Percentiles rank a stretch among this genome's conserved stretches.
phyloP scores from a whole-genome alignment of 2,113 vertebrate genomes.

The Lanius collurio region DNA sequence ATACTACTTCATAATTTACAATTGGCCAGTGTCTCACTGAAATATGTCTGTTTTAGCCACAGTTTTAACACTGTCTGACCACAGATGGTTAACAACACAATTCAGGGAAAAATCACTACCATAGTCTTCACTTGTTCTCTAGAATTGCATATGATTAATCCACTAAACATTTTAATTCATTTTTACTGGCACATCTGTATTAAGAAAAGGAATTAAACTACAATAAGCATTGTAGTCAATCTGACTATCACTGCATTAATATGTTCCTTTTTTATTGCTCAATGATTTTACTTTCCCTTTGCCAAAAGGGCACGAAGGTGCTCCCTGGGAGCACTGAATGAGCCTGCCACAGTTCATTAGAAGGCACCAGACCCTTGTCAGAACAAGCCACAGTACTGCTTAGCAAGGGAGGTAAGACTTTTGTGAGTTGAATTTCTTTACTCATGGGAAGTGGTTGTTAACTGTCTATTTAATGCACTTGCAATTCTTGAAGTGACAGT shows the following conservation, averaged over 20 bases:
- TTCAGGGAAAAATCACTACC: background rate
- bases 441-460: background rate
- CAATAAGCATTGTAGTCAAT: background rate
- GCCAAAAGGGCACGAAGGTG: background rate
- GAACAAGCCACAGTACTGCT: background rate
- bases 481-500: background rate
- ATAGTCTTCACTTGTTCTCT: background rate
- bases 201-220: background rate
- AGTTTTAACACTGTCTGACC: slow-evolving; percentile 16
- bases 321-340: background rate
- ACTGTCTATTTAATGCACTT: background rate
- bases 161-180: background rate
- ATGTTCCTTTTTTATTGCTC: background rate
- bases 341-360: background rate
- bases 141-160: background rate
- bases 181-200: background rate
- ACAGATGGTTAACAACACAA: background rate
- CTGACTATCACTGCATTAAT: background rate
- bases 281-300: background rate
- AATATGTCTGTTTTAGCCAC: background rate
- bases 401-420: background rate
- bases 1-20: slow-evolving; percentile 47
- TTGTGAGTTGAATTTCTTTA: background rate
- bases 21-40: slow-evolving; percentile 10
- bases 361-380: background rate